Evolutionary conservation across 2,113 vertebrate species (phyloP), one percentile per base, ranked within the genome.

Genomic region (Grammomys surdaster): DNA sequence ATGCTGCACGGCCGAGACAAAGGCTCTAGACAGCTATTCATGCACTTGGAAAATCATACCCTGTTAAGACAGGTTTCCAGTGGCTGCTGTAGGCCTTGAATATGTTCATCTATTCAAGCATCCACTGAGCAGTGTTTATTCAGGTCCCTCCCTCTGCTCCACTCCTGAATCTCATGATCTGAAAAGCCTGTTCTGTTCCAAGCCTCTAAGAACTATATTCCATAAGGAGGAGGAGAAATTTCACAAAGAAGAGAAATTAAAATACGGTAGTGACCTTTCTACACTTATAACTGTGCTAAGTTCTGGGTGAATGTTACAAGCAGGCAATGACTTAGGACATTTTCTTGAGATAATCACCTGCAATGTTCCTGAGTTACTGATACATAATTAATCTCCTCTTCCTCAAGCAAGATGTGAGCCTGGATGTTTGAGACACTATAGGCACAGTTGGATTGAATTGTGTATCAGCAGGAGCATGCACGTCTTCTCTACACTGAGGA

Each of bases 401-500:
- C 58, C 0, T 9, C 0, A 7, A 13, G 70, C 19, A 48, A 63
- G 76, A 77, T 1, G 7, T 8, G 7, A 90, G 5, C 7, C 65
- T 43, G 28, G 28, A 4, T 13, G 6, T 86, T 43, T 51, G 51
- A 36, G 28, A n/a, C 33, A 1, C 31, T 67, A 63, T 12, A 12
- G 51, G 69, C 54, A 73, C 2, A 20, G 2, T 28, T 28, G 75
- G 24, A 28, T 17, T 4, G 10, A 89, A 24, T 46, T 2, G 10
- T 20, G 36, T 28, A 0, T 20, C 31, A 46, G 13, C 4, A 5
- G 0, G 3, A 3, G 20, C 14, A 26, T 4, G 0, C 7, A 17
- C 0, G 16, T 33, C 63, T 43, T 86, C 11, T 10, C 11, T 3
- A 48, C 20, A n/a, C 69, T 88, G 58, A 60, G 73, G 22, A 33